Evolutionary conservation across 2,888 invertebrate species (phyloP), one percentile per base, ranked within the genome.

Genomic region (Rhamnusium bicolor): DNA sequence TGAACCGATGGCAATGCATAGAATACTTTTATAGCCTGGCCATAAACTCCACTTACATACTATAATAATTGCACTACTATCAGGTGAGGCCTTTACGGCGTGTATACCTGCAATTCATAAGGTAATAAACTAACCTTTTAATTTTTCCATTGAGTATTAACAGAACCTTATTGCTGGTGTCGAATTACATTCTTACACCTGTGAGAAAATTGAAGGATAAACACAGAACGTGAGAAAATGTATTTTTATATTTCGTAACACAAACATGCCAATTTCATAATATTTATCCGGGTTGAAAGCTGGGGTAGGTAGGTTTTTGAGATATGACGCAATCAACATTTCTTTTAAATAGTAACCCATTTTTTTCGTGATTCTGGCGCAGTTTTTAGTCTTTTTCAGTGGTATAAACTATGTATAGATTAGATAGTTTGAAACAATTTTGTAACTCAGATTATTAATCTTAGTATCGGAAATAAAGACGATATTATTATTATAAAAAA

Each of bases 31-130:
- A 67, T 53, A 46, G 46, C 46, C 21, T 53, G 67, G 56, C 12
- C 40, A 47, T 67, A 67, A 67, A 67, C 16, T 40, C 46, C 67
- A 27, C 67, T 67, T 67, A n/a, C 56, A 54, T 67, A 54, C 40
- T 51, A 56, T 54, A 67, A 66, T 67, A 67, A 67, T 67, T 67
- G 67, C 67, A 46, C 16, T 46, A 54, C 56, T 67, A 46, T 56
- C 46, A 56, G 67, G 61, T 61, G 61, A 46, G 19, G 54, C 27
- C 67, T 29, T 29, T 32, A 46, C 54, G 10, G 54, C 27, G 24
- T 32, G 1, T 56, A 54, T 67, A 67, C 67, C 67, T 56, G 56
- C 47, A 18, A 40, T 46, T 56, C 67, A 18, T 47, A 21, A 54
- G 56, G 54, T n/a, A 54, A 54, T 29, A 54, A 61, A 61, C 19